Evolutionary conservation across 2,888 invertebrate species (phyloP), one percentile per base, ranked within the genome.

Genomic region (Ptychoptera albimana): DNA sequence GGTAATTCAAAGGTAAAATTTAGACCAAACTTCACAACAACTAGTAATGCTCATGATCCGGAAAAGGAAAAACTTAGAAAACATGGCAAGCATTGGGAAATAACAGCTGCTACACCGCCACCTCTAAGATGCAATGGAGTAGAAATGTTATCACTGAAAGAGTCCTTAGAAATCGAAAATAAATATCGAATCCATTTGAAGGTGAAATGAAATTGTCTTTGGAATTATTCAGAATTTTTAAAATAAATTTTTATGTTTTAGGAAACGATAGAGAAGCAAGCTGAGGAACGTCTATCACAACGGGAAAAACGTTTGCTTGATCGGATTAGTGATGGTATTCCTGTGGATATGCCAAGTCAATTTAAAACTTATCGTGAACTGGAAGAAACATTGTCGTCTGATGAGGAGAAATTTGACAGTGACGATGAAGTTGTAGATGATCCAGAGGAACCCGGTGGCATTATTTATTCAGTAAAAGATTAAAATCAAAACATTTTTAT

Each of bases 61-160:
- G 54, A 46, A n/a, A 63, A 61, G 47, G 64, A 64, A 49, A 57
- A 58, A 13, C 42, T 45, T 6, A 56, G 63, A 2, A 62, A 59
- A 43, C 51, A 54, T 32, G 54, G 55, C 2, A 61, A 58, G 47
- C 48, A 58, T 48, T 64, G 65, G 64, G 64, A 64, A 47, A 48
- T 56, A 8, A 64, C 65, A 2, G 63, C 64, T 2, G 64, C 65
- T 1, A 65, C 64, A 8, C 64, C 64, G 10, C 63, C 63, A 9
- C 53, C 55, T 0, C 58, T 65, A 39, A 57, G 57, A 35, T 56
- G 63, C 48, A 54, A 53, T 9, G 55, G 53, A 11, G 47, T 55
- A 0, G 56, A 63, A 43, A 32, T 64, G 39, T 49, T 64, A 30
- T 50, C 58, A 2, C 45, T 64, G 29, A 53, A 56, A 3, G 63